Percentiles rank a stretch among this genome's conserved stretches.
These are phyloP conservation scores for Punctoribates punctum DNA, from an alignment of 2,888 invertebrate species.

Conservation along the genomic window DNA sequence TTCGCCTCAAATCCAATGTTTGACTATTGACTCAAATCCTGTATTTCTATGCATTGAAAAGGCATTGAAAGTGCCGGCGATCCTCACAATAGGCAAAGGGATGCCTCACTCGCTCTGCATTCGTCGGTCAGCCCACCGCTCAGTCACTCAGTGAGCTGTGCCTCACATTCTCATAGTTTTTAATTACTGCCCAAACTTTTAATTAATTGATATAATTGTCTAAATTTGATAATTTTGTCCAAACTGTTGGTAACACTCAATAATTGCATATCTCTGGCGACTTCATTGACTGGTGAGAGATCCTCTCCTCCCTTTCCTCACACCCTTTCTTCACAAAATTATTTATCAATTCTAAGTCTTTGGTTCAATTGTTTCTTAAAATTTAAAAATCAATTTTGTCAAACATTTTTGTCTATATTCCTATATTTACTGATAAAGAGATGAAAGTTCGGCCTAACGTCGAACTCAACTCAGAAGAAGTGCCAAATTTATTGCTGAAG, in stretches of 20 bases:
- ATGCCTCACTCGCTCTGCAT: not conserved
- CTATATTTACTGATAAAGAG: not conserved
- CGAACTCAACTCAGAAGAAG: not conserved
- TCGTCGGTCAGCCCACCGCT: not conserved
- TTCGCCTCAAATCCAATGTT: not conserved
- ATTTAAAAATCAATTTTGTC: not conserved
- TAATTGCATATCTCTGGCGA: not conserved
- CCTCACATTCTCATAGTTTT: not conserved
- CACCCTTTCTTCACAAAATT: not conserved
- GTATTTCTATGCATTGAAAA: not conserved
- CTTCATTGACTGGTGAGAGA: conserved; percentile 22
- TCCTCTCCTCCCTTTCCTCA: no score
- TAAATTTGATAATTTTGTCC: not conserved
- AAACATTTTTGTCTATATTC: not conserved
- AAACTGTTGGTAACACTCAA: not conserved
- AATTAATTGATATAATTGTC: not conserved
- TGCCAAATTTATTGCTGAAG: not conserved
- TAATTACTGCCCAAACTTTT: no score
- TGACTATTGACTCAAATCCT: not conserved
- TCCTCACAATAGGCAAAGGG: not conserved
- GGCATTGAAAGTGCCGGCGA: conserved; percentile 22
- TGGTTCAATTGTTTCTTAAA: not conserved
- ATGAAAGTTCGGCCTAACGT: not conserved
- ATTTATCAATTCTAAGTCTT: not conserved
- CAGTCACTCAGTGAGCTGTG: not conserved